phyloP scores from a whole-genome alignment of 2,888 invertebrate genomes.

The Eurois occulta region DNA sequence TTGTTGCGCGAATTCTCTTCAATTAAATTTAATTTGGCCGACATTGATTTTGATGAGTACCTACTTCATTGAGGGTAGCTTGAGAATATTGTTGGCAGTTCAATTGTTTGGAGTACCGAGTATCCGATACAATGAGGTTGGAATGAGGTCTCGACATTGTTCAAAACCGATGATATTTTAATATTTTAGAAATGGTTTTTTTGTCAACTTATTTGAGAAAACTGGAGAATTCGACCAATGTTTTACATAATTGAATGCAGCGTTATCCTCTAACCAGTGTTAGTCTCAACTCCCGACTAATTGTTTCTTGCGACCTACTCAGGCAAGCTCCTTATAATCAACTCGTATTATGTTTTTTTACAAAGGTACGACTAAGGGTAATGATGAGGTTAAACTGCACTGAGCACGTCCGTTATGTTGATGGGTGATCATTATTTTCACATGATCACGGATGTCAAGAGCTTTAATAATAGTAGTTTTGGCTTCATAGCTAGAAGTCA shows the following conservation, averaged over 20 bases:
- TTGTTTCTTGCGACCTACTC: neutral
- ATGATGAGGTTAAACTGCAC: neutral
- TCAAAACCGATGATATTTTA: neutral
- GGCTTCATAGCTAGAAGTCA: conserved; percentile 2
- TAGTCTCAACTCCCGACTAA: neutral
- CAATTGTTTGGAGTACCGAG: conserved; percentile 12
- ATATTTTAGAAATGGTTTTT: neutral
- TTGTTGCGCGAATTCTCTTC: conserved; percentile 66
- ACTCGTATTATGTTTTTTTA: neutral
- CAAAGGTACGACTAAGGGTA: neutral
- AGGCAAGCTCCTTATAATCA: neutral
- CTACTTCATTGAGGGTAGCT: conserved; percentile 49
- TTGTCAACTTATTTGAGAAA: neutral
- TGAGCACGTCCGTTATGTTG: neutral
- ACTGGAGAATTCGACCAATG: neutral
- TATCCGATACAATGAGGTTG: conserved; percentile 19
- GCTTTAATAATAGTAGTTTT: neutral
- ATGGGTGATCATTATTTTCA: neutral
- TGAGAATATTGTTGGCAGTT: conserved; percentile 33
- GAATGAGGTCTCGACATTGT: neutral
- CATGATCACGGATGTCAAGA: neutral
- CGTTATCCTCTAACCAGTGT: neutral
- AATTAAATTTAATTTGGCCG: conserved; percentile 70
- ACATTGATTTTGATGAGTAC: conserved; percentile 64
- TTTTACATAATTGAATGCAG: neutral